A percentile compares a stretch with the other conserved stretches of the same genome.
These are phyloP conservation scores for Torymus texanus DNA, from an alignment of 2,888 invertebrate genomes.

Conservation along the genomic window DNA sequence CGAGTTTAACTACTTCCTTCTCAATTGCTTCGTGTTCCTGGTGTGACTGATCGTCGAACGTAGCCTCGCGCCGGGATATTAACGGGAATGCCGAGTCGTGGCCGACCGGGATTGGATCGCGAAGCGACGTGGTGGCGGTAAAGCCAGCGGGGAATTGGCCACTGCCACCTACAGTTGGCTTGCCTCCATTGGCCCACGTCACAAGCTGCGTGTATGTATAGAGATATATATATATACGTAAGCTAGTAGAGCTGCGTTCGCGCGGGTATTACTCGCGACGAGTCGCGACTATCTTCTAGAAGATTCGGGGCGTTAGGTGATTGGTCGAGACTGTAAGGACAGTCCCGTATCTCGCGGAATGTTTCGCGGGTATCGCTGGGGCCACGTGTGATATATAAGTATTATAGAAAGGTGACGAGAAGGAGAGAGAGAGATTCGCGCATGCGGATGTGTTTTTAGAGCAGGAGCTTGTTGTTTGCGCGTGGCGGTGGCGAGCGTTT, in stretches of 20 bases:
- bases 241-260: too few species aligned
- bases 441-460: too few species aligned
- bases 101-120: slow-evolving; percentile 78
- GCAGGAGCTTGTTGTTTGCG: too few species aligned
- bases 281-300: slow-evolving; percentile 62
- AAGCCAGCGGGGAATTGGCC: slow-evolving; percentile 76
- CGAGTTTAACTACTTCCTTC: too few species aligned
- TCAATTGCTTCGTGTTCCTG: slow-evolving; percentile 31
- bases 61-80: slow-evolving; percentile 68
- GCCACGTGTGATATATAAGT: too few species aligned
- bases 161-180: slow-evolving; percentile 78
- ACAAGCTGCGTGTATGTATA: slow-evolving; percentile 45
- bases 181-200: slow-evolving; percentile 83
- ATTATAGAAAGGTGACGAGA: too few species aligned
- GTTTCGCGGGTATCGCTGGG: slow-evolving; percentile 17
- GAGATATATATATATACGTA: too few species aligned
- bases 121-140: slow-evolving; percentile 69
- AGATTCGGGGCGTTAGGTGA: slow-evolving; percentile 62
- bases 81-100: slow-evolving; percentile 78
- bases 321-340: slow-evolving; percentile 53
- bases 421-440: too few species aligned
- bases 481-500: too few species aligned
- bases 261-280: too few species aligned
- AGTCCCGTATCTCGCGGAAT: slow-evolving; percentile 42
- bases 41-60: slow-evolving; percentile 67